A percentile compares a stretch with the other conserved stretches of the same genome.
Evolutionary conservation across 2,113 vertebrate genomes (phyloP).

Genomic region (Oreotragus oreotragus): DNA sequence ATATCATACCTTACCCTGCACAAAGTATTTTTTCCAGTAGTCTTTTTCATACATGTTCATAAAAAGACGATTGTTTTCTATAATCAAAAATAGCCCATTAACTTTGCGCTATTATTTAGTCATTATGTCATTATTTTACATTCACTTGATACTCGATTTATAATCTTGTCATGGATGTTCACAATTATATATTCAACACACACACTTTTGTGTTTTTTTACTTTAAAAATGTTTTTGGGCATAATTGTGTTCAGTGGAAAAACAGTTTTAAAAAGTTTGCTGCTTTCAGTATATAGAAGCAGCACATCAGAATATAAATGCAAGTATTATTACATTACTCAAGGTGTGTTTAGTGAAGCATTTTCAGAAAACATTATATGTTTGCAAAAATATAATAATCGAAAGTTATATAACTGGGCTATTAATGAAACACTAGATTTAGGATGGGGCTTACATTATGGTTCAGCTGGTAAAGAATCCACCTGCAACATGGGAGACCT

Average conservation of each 20-base stretch:
- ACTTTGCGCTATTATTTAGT: neutral
- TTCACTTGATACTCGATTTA: neutral
- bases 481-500: rapidly evolving
- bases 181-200: neutral
- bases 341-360: neutral
- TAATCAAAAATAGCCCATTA: neutral
- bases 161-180: neutral
- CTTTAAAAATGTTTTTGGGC: neutral
- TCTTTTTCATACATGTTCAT: neutral
- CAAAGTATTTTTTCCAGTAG: neutral
- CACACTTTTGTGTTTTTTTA: neutral
- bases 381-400: neutral
- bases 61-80: neutral
- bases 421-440: neutral
- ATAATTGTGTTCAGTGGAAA: neutral
- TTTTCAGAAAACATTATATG: neutral
- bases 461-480: neutral
- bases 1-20: neutral
- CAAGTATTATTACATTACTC: neutral
- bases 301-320: neutral
- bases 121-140: neutral
- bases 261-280: neutral
- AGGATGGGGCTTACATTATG: neutral
- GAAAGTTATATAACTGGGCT: neutral
- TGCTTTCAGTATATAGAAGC: neutral